Conservation (phyloP, 2,888 invertebrate species). For the Apodemia mormo region DNA sequence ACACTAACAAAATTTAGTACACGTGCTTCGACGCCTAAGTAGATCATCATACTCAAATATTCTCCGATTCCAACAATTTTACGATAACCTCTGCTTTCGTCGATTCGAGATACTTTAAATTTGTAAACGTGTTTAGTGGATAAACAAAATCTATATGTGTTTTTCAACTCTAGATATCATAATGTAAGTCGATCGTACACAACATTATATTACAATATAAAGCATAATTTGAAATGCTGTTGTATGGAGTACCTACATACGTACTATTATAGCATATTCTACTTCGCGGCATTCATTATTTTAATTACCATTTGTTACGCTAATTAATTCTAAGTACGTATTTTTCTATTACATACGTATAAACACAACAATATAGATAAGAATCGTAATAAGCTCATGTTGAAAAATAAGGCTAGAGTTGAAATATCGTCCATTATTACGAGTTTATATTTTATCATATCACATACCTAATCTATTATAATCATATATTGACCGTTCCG, state of each 20-base stretch:
- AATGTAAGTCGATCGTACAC: too few relatives aligned
- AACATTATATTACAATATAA: background rate
- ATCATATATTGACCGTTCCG: too few relatives aligned
- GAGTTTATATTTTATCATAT: background rate
- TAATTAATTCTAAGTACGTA: constrained; percentile 8
- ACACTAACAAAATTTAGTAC: too few relatives aligned
- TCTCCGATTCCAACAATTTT: too few relatives aligned
- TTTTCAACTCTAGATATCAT: too few relatives aligned
- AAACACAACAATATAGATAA: background rate
- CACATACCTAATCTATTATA: too few relatives aligned
- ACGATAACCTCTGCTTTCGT: too few relatives aligned
- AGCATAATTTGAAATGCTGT: background rate
- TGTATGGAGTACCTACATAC: background rate
- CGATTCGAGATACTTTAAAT: too few relatives aligned
- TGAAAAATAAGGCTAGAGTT: background rate
- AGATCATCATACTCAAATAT: too few relatives aligned
- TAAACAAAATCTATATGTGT: too few relatives aligned
- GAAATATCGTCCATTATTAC: background rate
- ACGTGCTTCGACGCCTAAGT: too few relatives aligned
- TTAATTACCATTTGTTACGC: background rate
- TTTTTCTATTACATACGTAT: background rate
- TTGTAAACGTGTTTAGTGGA: too few relatives aligned
- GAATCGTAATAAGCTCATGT: background rate
- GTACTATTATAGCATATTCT: background rate
- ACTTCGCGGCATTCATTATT: background rate